Conservation (phyloP, 1,140 invertebrate species). For the Sinella curviseta region DNA sequence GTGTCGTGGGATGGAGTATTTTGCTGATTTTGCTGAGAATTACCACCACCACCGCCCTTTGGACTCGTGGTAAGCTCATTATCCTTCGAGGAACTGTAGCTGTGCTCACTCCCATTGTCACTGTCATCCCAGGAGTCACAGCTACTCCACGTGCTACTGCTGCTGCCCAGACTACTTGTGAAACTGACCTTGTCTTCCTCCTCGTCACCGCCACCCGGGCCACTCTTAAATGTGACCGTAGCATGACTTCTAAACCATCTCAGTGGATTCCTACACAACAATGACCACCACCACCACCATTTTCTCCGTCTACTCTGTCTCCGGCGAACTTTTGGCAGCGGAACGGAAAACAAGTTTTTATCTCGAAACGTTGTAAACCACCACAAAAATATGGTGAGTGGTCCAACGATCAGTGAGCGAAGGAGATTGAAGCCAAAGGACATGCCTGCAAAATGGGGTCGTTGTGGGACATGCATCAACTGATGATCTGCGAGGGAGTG, state of each 20-base stretch:
- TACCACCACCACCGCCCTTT: too few relatives aligned
- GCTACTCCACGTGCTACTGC: background rate
- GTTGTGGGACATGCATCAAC: constrained; percentile 51
- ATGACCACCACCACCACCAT: background rate
- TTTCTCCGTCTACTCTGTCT: background rate
- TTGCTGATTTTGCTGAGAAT: too few relatives aligned
- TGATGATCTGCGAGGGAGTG: constrained; percentile 59
- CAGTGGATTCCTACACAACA: background rate
- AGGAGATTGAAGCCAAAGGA: constrained; percentile 57
- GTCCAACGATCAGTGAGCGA: constrained; percentile 59
- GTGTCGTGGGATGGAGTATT: background rate
- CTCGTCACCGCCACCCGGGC: background rate
- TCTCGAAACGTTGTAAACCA: constrained; percentile 51
- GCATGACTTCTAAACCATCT: background rate
- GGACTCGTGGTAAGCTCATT: background rate
- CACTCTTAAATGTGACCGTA: background rate
- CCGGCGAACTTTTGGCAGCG: background rate
- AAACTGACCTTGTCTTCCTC: background rate
- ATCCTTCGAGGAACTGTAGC: too few relatives aligned
- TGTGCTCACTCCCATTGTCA: background rate
- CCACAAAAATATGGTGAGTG: constrained; percentile 60
- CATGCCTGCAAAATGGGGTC: constrained; percentile 57
- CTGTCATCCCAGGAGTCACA: background rate
- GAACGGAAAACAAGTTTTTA: constrained; percentile 47
- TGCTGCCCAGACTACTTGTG: background rate